Conservation (phyloP, 64 coral and sea anemone genomes). For the Montipora capricornis region DNA sequence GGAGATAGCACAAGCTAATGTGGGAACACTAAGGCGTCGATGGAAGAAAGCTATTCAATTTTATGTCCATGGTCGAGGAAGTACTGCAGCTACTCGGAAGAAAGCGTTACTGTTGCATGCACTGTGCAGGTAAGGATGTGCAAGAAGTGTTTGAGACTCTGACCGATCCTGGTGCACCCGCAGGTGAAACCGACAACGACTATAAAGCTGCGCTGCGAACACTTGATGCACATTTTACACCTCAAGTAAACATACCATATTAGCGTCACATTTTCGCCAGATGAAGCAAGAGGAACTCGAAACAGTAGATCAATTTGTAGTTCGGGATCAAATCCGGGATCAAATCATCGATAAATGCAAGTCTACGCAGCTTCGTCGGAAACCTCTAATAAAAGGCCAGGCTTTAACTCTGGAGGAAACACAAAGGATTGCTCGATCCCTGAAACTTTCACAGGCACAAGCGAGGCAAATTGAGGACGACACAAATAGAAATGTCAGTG, state of each 20-base stretch:
- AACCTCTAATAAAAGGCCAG: slow-evolving; percentile 47
- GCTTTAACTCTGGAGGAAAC: neutral
- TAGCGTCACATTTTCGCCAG: slow-evolving; percentile 48
- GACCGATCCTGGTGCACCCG: slow-evolving; percentile 14
- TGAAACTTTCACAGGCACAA: neutral
- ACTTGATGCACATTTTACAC: slow-evolving; percentile 36
- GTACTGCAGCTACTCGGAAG: neutral
- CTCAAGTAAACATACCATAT: slow-evolving; percentile 48
- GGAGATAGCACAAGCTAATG: no score
- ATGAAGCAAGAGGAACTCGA: slow-evolving; percentile 27
- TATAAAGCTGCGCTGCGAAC: slow-evolving; percentile 31
- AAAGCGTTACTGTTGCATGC: neutral
- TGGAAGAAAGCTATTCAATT: neutral
- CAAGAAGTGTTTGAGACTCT: slow-evolving; percentile 60
- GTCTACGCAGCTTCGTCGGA: slow-evolving; percentile 30
- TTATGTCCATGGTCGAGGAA: slow-evolving; percentile 18
- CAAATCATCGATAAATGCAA: slow-evolving; percentile 68
- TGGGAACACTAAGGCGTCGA: no score
- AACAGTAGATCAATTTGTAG: neutral
- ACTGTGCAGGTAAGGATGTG: slow-evolving; percentile 57
- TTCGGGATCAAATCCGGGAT: slow-evolving; percentile 52
- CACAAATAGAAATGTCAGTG: neutral
- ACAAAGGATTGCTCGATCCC: neutral
- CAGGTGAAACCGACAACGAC: slow-evolving; percentile 2
- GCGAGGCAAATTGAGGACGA: neutral